phyloP scores from a whole-genome alignment of 2,113 vertebrate species.

The Malaclemys terrapin region DNA sequence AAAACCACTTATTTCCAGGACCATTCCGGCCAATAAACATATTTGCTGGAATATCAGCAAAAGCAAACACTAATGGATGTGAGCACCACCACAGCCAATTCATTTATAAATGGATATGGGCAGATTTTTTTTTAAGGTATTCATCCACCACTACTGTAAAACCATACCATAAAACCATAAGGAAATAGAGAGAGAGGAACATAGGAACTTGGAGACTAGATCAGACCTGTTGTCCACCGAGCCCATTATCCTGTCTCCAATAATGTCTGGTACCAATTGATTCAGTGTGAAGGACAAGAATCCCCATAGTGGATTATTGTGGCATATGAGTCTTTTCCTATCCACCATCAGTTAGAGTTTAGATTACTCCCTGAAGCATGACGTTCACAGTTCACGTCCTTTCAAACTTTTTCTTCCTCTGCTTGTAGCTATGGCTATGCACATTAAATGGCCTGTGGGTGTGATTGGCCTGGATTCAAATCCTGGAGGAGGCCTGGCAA shows the following conservation, averaged over 20 bases:
- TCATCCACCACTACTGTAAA: background rate
- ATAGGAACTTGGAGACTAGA: background rate
- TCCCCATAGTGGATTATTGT: background rate
- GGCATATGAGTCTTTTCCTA: background rate
- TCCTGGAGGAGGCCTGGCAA: background rate
- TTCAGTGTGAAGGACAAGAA: background rate
- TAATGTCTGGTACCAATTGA: background rate
- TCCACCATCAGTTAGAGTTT: background rate
- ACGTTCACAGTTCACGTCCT: background rate
- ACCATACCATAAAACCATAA: background rate
- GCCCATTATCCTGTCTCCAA: background rate
- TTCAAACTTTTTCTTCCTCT: background rate
- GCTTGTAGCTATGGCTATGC: background rate
- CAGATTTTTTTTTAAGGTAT: background rate
- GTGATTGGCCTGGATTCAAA: background rate
- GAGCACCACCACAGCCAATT: background rate
- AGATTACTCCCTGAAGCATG: background rate
- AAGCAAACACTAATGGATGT: background rate
- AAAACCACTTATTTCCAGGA: background rate
- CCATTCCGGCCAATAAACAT: background rate
- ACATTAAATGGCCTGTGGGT: background rate
- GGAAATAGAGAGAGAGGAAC: background rate
- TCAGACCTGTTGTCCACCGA: background rate
- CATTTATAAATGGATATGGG: background rate
- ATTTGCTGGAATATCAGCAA: background rate